Percentiles rank a stretch among this genome's conserved stretches.
These are phyloP conservation scores for Amblyraja radiata DNA, from an alignment of 2,797 vertebrate genomes.

Conservation along the genomic window DNA sequence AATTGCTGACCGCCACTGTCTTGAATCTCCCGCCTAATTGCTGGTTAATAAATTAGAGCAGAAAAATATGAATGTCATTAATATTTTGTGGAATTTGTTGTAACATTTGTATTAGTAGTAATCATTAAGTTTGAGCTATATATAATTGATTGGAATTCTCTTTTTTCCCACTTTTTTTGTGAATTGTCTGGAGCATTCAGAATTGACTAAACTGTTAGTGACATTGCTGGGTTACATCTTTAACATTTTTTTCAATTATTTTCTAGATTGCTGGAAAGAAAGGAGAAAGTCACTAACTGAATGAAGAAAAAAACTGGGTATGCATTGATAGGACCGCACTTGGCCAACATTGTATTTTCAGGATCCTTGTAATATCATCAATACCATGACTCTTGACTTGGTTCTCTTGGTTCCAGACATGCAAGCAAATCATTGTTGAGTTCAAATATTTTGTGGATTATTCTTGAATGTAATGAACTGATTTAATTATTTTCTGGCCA, in stretches of 20 bases:
- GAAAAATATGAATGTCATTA: neutral
- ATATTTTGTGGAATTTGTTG: neutral
- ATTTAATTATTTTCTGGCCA: conserved; percentile 28
- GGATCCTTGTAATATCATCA: conserved; percentile 42
- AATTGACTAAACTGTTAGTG: neutral
- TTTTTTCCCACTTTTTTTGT: neutral
- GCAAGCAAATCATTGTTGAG: conserved; percentile 33
- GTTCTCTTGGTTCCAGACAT: conserved; percentile 24
- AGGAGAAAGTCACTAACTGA: conserved; percentile 86
- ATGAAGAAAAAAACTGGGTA: conserved; percentile 48
- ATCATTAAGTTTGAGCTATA: neutral
- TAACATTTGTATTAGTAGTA: neutral
- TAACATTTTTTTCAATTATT: conserved; percentile 38
- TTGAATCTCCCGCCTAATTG: neutral
- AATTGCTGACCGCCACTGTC: neutral
- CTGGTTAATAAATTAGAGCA: neutral
- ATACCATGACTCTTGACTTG: conserved; percentile 27
- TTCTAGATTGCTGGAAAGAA: conserved; percentile 87
- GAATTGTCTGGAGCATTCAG: neutral
- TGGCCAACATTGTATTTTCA: conserved; percentile 56
- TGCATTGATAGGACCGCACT: conserved; percentile 51
- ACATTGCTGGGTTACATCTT: neutral
- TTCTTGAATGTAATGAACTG: conserved; percentile 34
- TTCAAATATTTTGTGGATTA: conserved; percentile 38
- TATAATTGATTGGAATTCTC: neutral